Evolutionary conservation across 2,888 invertebrate genomes (phyloP), one percentile per base, ranked within the genome.

Genomic region (Drosophila greeni): DNA sequence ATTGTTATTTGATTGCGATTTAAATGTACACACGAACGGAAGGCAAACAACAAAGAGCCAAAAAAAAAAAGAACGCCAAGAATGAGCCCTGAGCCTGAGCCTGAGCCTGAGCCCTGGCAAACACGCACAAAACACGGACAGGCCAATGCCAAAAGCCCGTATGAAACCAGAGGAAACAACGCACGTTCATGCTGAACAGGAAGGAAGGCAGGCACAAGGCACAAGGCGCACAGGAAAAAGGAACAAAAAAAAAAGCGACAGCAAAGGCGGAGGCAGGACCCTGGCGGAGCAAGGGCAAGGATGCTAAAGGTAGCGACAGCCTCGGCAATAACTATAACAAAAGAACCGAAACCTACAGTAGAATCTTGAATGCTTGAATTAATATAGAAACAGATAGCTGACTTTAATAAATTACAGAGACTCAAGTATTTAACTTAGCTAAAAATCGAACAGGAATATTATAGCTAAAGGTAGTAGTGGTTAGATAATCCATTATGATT

Each of bases 171-270:
- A 66, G 84, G 84, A 84, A 82, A 84, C 83, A 75, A 70, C 73
- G 78, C 75, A 81, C 83, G 83, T 84, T 75, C 57, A 82, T 64
- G 84, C 75, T 65, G 68, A 84, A 77, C 84, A 84, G 83, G 85
- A 81, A 78, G 78, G 78, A 78, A 78, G 69, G 26, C 12, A 43
- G 43, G 29, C 45, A 45, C 20, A 20, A 20, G 45, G 42, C 29
- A 43, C 76, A 82, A 60, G 69, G 69, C 83, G 69, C 62, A 79
- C 84, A 79, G 84, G 82, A 79, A 76, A 23, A 43, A 70, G 67
- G 51, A 56, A 70, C 71, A 70, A 65, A 72, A 73, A 69, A 70
- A 65, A 72, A 73, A 69, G 68, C 34, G 65, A 57, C 58, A 43
- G 18, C 12, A 11, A n/a, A 31, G 55, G 42, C 40, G 67, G 43